Percentiles rank a stretch among this genome's conserved stretches.
Conservation (phyloP, 92 coral and sea anemone species). For the Nematostella vectensis region DNA sequence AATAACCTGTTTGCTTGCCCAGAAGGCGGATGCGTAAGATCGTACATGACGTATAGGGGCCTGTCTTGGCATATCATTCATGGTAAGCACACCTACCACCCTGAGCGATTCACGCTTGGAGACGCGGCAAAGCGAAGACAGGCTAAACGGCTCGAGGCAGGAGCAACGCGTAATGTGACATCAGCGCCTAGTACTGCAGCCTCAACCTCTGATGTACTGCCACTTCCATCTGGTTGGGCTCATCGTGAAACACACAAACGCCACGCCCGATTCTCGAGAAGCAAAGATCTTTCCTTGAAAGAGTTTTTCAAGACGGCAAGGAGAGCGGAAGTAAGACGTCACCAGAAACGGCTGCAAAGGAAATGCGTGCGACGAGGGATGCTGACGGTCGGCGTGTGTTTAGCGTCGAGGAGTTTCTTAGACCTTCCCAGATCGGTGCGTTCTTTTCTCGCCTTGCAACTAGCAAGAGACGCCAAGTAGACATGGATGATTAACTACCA, state of each 20-base stretch:
- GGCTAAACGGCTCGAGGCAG: conserved; percentile 24
- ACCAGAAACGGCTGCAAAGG: conserved; percentile 14
- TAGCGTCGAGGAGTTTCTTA: conserved; percentile 28
- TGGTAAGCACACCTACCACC: conserved; percentile 16
- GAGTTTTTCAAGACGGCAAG: conserved; percentile 17
- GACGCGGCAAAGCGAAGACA: conserved; percentile 20
- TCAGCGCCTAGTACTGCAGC: neutral
- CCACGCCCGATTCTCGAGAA: conserved; percentile 15
- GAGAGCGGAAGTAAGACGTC: conserved; percentile 11
- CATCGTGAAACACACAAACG: conserved; percentile 9
- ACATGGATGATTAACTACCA: conserved; percentile 12
- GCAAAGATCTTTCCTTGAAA: conserved; percentile 17
- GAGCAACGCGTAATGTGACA: neutral
- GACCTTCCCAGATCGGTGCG: conserved; percentile 9
- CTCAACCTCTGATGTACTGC: no score
- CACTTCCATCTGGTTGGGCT: conserved; percentile 31
- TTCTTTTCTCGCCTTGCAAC: conserved; percentile 21
- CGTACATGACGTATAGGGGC: conserved; percentile 28
- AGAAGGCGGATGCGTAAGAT: conserved; percentile 23
- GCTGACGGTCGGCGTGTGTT: conserved; percentile 12
- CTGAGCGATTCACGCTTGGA: conserved; percentile 5
- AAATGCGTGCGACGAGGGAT: conserved; percentile 13
- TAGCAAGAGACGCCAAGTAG: conserved; percentile 14
- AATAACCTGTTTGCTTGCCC: conserved; percentile 23
- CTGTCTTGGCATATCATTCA: conserved; percentile 21